Base-by-base conservation (phyloP, 2,797 vertebrate genomes). In the Tympanoctomys barrerae region DNA sequence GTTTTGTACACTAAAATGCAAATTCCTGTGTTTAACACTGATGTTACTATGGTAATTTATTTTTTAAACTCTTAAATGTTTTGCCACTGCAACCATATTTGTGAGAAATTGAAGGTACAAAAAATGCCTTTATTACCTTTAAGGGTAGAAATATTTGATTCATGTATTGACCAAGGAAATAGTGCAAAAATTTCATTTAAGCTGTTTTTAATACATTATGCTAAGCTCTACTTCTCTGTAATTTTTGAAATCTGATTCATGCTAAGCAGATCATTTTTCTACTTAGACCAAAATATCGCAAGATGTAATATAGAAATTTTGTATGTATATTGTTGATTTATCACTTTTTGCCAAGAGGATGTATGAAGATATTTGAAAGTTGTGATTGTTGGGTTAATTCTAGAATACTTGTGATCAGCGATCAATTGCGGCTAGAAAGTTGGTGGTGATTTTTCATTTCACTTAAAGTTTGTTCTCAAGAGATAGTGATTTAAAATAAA, bases 21-120 rank as follows among this genome's bases (percentile, higher is more conserved):
- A 97, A 97, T 85, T 97, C 42, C 36, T 95, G 39, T 86, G 33
- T 89, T 21, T 85, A 54, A 91, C 75, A 87, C 81, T 97, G 84
- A 71, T 94, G 86, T 96, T 96, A 92, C 28, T 0, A 0, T 96
- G 49, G 61, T 91, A 95, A 95, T 97, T 98, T 97, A 95, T 96
- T 98, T 98, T 97, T 97, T 95, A 98, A 89, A 97, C 97, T 97
- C 95, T 90, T 96, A 97, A 98, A 96, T 97, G 95, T 98, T 98
- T 98, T 98, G 97, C 96, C 96, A 89, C 96, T 97, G 95, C 97
- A 98, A 97, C 92, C 91, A 94, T 91, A 88, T 68, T 96, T 96
- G 84, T 97, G 96, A 96, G 96, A 97, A 97, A 96, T 96, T 97
- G 79, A 86, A 94, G 90, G 66, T 98, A 97, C 97, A 90, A 98